A percentile compares a stretch with the other conserved stretches of the same genome.
Conservation (phyloP, 2,888 invertebrate genomes). For the Morpho helenor region DNA sequence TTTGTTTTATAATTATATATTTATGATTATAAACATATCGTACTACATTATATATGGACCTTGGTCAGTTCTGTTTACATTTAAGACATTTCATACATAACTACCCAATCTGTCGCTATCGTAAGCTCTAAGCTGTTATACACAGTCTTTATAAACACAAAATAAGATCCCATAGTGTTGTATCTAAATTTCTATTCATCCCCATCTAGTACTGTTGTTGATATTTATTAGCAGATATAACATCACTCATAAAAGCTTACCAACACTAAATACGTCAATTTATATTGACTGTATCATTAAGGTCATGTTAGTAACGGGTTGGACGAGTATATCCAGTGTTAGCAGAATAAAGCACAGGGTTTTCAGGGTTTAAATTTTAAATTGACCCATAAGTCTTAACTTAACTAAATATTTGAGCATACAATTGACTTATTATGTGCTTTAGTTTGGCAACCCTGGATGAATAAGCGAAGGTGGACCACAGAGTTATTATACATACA, state of each 20-base stretch:
- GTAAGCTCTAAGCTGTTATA: neutral
- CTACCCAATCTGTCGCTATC: conserved; percentile 6
- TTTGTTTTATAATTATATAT: too few species aligned
- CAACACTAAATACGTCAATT: conserved; percentile 1
- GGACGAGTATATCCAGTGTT: conserved; percentile 2
- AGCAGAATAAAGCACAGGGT: neutral
- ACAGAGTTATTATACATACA: too few species aligned
- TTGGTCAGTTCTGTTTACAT: too few species aligned
- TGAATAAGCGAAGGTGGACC: too few species aligned
- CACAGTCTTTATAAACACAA: neutral
- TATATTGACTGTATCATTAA: neutral
- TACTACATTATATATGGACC: too few species aligned
- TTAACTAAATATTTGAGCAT: too few species aligned
- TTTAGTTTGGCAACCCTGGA: too few species aligned
- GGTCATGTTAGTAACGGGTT: conserved; percentile 9
- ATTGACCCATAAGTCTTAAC: too few species aligned
- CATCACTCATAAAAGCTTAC: conserved; percentile 1
- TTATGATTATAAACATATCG: too few species aligned
- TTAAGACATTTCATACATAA: neutral
- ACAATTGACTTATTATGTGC: too few species aligned
- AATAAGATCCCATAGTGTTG: neutral
- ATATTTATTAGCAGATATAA: neutral
- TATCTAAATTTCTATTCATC: neutral
- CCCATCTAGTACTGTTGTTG: neutral
- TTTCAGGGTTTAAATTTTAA: too few species aligned